Evolutionary conservation across 2,888 invertebrate genomes (phyloP).

Genomic region (Folsomia manolachei): DNA sequence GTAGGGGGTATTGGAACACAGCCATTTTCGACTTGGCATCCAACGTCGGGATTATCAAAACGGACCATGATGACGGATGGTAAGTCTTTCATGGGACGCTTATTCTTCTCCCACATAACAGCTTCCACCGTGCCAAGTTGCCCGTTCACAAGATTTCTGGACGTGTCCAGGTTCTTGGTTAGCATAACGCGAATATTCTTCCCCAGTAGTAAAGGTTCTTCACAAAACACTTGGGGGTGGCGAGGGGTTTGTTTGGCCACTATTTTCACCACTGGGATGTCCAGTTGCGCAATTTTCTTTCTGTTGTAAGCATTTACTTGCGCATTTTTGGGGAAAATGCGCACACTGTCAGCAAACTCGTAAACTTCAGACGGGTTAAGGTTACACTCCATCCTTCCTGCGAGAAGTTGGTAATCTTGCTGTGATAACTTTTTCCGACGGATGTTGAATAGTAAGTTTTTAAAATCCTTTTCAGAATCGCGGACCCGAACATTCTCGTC

Average conservation of each 20-base stretch:
- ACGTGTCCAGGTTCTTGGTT: neutral
- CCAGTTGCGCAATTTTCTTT: neutral
- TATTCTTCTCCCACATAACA: neutral
- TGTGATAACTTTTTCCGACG: neutral
- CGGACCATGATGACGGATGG: constrained; percentile 3
- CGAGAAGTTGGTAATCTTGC: neutral
- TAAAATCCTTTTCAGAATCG: too few relatives aligned
- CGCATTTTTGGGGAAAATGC: neutral
- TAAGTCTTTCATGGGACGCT: neutral
- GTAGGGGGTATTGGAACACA: constrained; percentile 2
- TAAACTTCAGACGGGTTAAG: neutral
- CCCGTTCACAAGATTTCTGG: neutral
- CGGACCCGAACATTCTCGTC: too few relatives aligned
- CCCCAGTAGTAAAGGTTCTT: neutral
- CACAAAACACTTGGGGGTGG: neutral
- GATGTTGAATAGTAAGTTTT: neutral
- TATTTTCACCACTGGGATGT: neutral
- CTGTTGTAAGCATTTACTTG: neutral
- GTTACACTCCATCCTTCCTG: neutral
- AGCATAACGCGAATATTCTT: constrained; percentile 1
- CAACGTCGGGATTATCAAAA: neutral
- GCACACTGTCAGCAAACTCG: neutral
- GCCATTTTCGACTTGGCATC: neutral
- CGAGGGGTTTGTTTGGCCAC: neutral
- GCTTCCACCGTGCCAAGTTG: neutral